These are phyloP conservation scores for Syngnathus floridae DNA, from an alignment of 2,113 vertebrate genomes.

Conservation along the genomic window DNA sequence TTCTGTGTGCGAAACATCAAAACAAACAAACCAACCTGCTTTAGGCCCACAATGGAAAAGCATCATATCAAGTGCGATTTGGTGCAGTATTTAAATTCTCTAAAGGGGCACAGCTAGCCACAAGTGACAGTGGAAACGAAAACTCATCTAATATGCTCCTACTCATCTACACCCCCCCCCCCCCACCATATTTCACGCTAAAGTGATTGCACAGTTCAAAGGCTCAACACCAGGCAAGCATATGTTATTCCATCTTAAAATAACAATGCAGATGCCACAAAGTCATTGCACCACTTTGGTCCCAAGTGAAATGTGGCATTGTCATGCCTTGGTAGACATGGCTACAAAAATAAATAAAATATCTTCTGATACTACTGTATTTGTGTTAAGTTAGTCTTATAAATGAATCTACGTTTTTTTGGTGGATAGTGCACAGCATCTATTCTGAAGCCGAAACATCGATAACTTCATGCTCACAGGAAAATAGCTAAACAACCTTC, in stretches of 20 bases:
- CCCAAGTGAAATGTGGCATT: slow-evolving; percentile 6
- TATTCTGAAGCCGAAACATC: background rate
- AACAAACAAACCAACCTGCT: background rate
- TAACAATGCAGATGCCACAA: slow-evolving; percentile 3
- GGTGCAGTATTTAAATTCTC: background rate
- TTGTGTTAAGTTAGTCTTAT: background rate
- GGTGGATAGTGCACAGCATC: background rate
- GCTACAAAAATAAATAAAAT: background rate
- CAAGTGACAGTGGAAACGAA: slow-evolving; percentile 4
- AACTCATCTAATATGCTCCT: slow-evolving; percentile 1
- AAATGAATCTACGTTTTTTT: background rate
- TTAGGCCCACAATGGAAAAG: background rate
- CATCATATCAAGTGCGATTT: background rate
- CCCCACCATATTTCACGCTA: background rate
- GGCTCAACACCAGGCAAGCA: slow-evolving; percentile 9
- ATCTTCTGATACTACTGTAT: background rate
- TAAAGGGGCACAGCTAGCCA: background rate
- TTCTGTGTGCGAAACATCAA: background rate
- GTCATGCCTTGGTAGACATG: background rate
- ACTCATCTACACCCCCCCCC: background rate
- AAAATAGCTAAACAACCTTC: too few relatives aligned
- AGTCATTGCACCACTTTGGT: slow-evolving; percentile 4
- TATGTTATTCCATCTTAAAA: slow-evolving; percentile 8
- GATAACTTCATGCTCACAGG: too few relatives aligned
- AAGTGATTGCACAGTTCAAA: slow-evolving; percentile 7